Conservation (phyloP, 2,797 vertebrate species). For the Parauchenoglanis ngamensis region DNA sequence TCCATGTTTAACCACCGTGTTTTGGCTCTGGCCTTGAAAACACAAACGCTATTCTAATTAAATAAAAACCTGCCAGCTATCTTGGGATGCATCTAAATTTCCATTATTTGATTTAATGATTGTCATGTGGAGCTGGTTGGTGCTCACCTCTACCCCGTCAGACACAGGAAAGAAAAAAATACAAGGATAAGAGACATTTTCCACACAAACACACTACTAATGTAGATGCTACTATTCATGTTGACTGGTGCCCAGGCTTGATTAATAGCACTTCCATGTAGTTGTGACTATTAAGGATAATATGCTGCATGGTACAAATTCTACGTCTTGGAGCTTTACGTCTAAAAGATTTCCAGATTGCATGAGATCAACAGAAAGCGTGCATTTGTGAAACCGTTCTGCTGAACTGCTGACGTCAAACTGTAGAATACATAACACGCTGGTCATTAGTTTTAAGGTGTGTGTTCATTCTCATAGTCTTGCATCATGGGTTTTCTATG, state of each 20-base stretch:
- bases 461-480: slow-evolving; percentile 4
- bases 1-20: slow-evolving; percentile 42
- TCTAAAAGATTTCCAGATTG: not conserved
- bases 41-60: slow-evolving; percentile 37
- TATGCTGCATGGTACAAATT: not conserved
- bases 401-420: not conserved
- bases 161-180: not conserved
- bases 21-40: slow-evolving; percentile 30
- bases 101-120: slow-evolving; percentile 24
- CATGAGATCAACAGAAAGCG: not conserved
- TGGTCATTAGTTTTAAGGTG: not conserved
- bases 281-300: not conserved
- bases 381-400: not conserved
- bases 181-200: not conserved
- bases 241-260: not conserved
- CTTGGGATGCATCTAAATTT: slow-evolving; percentile 31
- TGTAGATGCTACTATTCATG: too few species aligned
- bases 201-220: not conserved
- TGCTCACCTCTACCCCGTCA: not conserved
- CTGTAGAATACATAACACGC: not conserved
- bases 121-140: slow-evolving; percentile 20
- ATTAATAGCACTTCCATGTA: not conserved
- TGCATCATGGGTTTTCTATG: not conserved
- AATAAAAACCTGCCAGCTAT: slow-evolving; percentile 26
- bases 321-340: not conserved